A percentile compares a stretch with the other conserved stretches of the same genome.
Evolutionary conservation across 1,140 invertebrate genomes (phyloP).

Genomic region (Stegodyphus mimosarum): DNA sequence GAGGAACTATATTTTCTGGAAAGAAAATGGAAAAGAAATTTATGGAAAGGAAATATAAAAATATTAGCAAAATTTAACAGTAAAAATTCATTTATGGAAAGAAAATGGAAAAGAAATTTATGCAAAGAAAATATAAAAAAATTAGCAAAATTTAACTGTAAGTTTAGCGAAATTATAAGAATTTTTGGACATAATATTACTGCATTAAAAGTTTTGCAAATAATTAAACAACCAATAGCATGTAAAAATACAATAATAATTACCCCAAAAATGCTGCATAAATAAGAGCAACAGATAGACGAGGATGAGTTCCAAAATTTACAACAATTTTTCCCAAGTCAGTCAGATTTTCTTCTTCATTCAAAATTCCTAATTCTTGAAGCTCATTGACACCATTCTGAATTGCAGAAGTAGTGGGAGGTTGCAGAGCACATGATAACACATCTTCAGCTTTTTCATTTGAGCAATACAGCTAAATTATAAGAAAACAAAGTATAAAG

Average conservation of each 20-base stretch:
- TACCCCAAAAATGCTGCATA: slow-evolving; percentile 71
- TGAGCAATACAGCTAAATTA: slow-evolving; percentile 65
- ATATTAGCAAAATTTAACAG: too few relatives aligned
- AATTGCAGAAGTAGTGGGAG: slow-evolving; percentile 87
- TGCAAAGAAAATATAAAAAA: too few relatives aligned
- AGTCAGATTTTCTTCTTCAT: slow-evolving; percentile 73
- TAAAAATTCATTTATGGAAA: too few relatives aligned
- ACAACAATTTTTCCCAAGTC: slow-evolving; percentile 72
- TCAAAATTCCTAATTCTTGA: slow-evolving; percentile 77
- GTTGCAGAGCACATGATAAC: slow-evolving; percentile 84
- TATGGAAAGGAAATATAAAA: too few relatives aligned
- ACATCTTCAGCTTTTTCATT: slow-evolving; percentile 73
- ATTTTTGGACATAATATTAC: too few relatives aligned
- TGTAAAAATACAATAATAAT: slow-evolving; percentile 11
- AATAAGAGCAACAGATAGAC: slow-evolving; percentile 72
- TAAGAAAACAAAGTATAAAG: too few relatives aligned
- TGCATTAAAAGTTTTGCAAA: too few relatives aligned
- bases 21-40: too few relatives aligned
- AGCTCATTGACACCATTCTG: slow-evolving; percentile 81
- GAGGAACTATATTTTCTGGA: too few relatives aligned
- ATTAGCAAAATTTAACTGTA: too few relatives aligned
- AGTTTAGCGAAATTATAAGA: too few relatives aligned
- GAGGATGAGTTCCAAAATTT: slow-evolving; percentile 71
- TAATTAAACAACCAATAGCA: background rate
- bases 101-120: too few relatives aligned